Evolutionary conservation across 2,113 vertebrate genomes (phyloP).

Genomic region (Rana temporaria): DNA sequence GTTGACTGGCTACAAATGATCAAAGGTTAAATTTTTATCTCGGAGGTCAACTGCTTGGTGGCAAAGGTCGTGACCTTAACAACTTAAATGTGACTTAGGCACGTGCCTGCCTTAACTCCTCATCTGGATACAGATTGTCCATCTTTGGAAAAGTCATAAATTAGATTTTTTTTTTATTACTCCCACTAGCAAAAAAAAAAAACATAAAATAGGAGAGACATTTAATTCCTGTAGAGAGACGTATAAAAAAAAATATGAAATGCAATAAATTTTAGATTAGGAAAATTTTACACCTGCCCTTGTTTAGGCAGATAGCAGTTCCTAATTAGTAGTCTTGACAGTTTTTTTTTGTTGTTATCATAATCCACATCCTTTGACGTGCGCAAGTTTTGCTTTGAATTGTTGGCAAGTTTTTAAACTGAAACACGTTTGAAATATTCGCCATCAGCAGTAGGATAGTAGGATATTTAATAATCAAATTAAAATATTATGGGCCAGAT

Average conservation of each 20-base stretch:
- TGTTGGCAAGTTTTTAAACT: too few species aligned
- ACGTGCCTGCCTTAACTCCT: constrained; percentile 84
- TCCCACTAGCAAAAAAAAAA: constrained; percentile 70
- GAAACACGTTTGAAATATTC: too few species aligned
- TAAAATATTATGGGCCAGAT: too few species aligned
- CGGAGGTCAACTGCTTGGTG: constrained; percentile 92
- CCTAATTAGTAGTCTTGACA: constrained; percentile 57
- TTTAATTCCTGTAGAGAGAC: constrained; percentile 65
- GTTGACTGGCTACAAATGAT: constrained; percentile 92
- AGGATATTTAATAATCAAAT: too few species aligned
- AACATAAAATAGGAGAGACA: constrained; percentile 57
- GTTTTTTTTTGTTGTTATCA: neutral
- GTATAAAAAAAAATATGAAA: constrained; percentile 67
- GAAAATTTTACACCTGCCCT: constrained; percentile 61
- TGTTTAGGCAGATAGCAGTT: constrained; percentile 67
- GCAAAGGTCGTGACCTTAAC: constrained; percentile 89
- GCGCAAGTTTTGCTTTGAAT: neutral
- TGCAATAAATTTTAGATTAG: constrained; percentile 65
- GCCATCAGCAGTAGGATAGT: too few species aligned
- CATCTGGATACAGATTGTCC: constrained; percentile 84
- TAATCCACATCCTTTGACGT: neutral
- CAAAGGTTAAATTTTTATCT: constrained; percentile 94
- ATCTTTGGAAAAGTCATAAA: constrained; percentile 81
- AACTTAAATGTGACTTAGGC: constrained; percentile 90
- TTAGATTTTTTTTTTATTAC: constrained; percentile 74